A percentile compares a stretch with the other conserved stretches of the same genome.
Evolutionary conservation across 2,888 invertebrate genomes (phyloP).

Genomic region (Sylvicola cinctus): DNA sequence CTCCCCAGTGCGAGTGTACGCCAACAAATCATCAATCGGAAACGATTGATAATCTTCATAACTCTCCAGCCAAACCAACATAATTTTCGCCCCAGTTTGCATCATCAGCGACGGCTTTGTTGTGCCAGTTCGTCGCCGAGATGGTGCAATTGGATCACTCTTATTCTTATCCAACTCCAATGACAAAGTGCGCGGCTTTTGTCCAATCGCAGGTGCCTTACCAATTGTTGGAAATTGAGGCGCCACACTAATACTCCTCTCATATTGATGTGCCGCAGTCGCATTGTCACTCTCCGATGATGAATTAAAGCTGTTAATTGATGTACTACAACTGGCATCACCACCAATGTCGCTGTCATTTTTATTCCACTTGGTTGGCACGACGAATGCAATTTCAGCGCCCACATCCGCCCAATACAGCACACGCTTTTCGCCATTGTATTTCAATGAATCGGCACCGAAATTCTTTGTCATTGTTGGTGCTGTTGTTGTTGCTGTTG

Average conservation of each 20-base stretch:
- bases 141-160: constrained; percentile 35
- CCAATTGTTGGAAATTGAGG: constrained; percentile 3
- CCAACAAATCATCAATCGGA: constrained; percentile 63
- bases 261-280: constrained; percentile 27
- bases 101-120: constrained; percentile 31
- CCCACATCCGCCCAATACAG: constrained; percentile 92
- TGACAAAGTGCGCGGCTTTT: constrained; percentile 45
- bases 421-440: constrained; percentile 67
- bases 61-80: constrained; percentile 92
- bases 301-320: constrained; percentile 14
- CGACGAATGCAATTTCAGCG: constrained; percentile 87
- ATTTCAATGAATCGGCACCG: constrained; percentile 29
- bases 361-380: constrained; percentile 43
- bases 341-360: constrained; percentile 19
- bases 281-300: constrained; percentile 12
- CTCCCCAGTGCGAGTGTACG: constrained; percentile 63
- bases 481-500: constrained; percentile 3
- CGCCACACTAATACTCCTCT: constrained; percentile 33
- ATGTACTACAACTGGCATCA: constrained; percentile 11
- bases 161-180: constrained; percentile 36
- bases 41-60: constrained; percentile 80
- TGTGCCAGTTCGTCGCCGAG: constrained; percentile 31
- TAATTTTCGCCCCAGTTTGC: constrained; percentile 50
- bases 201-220: constrained; percentile 18
- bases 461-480: constrained; percentile 8